Percentiles rank a stretch among this genome's conserved stretches.
These are phyloP conservation scores for Molorchus minor DNA, from an alignment of 2,888 invertebrate species.

Conservation along the genomic window DNA sequence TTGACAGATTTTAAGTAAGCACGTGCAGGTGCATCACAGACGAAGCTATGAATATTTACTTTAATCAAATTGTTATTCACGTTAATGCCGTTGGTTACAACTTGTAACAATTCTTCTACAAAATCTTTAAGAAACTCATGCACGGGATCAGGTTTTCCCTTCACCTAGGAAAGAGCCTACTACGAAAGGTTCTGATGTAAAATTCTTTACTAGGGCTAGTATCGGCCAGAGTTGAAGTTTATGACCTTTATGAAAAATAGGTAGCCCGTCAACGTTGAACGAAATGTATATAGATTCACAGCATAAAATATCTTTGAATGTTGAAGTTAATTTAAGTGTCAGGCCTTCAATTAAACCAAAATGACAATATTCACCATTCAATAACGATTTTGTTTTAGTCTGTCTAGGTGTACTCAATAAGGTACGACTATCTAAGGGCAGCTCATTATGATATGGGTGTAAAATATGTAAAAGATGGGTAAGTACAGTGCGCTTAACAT, in stretches of 20 bases:
- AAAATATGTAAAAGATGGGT: not conserved
- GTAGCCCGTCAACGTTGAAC: not conserved
- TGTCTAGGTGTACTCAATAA: not conserved
- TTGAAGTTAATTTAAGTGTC: not conserved
- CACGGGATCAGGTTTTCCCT: not conserved
- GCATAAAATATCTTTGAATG: not conserved
- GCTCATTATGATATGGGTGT: not conserved
- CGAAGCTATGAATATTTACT: not conserved
- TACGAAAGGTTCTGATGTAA: not conserved
- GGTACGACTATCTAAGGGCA: not conserved
- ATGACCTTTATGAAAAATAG: not conserved
- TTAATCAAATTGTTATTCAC: not conserved
- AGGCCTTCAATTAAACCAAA: not conserved
- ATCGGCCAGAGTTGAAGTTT: not conserved
- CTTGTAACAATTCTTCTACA: too few relatives aligned
- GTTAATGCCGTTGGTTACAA: too few relatives aligned
- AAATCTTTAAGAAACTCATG: not conserved
- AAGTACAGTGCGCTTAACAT: not conserved
- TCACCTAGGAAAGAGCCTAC: not conserved
- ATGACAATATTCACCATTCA: not conserved
- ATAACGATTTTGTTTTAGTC: not conserved
- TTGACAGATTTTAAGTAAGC: not conserved
- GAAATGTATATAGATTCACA: not conserved
- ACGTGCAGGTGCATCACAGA: not conserved
- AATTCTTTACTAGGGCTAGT: not conserved